These are phyloP conservation scores for Linnaemya vulpina DNA, from an alignment of 2,888 invertebrate species.

Conservation along the genomic window DNA sequence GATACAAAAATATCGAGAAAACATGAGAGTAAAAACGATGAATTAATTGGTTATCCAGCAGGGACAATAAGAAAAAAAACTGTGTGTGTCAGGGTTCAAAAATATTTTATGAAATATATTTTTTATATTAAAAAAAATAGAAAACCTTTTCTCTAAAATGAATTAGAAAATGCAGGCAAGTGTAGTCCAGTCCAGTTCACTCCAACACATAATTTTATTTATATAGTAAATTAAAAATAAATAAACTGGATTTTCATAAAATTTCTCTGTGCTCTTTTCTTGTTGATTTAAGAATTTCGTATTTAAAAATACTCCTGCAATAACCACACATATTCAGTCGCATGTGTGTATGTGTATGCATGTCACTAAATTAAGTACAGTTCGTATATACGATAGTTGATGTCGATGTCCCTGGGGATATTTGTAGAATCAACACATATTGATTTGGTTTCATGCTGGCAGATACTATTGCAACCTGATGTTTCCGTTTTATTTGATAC, in stretches of 20 bases:
- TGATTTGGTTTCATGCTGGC: conserved; percentile 43
- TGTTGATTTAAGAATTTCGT: conserved; percentile 13
- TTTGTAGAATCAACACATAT: conserved; percentile 43
- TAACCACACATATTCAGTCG: background rate
- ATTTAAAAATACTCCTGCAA: background rate
- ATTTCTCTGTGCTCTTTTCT: background rate
- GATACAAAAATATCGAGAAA: background rate
- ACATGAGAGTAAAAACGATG: background rate
- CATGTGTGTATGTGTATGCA: background rate
- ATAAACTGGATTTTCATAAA: background rate
- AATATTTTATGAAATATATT: background rate
- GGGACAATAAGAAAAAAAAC: background rate
- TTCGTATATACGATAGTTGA: conserved; percentile 31
- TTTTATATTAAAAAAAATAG: background rate
- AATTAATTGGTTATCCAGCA: background rate
- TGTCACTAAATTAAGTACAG: conserved; percentile 17
- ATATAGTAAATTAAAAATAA: conserved; percentile 16
- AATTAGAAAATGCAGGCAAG: background rate
- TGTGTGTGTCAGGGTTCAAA: background rate
- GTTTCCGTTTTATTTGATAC: conserved; percentile 6
- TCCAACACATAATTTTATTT: background rate
- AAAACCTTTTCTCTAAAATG: background rate
- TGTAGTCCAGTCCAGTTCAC: background rate
- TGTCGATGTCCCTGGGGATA: conserved; percentile 33
- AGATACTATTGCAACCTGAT: conserved; percentile 12